phyloP scores from a whole-genome alignment of 2,113 vertebrate species.

The Hepsetus odoe region DNA sequence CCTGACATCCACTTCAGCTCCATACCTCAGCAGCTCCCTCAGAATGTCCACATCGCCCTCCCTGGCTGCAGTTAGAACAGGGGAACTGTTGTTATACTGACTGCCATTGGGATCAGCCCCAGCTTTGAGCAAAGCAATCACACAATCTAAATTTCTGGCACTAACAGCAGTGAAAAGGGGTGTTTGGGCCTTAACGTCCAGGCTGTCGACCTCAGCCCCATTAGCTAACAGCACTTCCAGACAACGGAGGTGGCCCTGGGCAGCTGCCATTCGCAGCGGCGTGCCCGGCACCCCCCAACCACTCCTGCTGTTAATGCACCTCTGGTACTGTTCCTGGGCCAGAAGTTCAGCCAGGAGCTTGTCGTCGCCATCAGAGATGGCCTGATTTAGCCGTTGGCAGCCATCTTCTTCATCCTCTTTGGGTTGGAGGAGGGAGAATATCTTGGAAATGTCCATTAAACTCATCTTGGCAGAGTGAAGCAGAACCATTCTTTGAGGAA shows the following conservation, averaged over 20 bases:
- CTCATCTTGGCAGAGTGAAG: conserved; percentile 77
- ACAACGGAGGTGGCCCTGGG: conserved; percentile 80
- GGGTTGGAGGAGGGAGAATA: conserved; percentile 91
- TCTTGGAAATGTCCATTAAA: conserved; percentile 92
- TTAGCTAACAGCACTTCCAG: conserved; percentile 84
- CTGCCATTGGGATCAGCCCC: conserved; percentile 87
- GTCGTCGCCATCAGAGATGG: conserved; percentile 77
- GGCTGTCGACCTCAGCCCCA: conserved; percentile 76
- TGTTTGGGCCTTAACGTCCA: conserved; percentile 80
- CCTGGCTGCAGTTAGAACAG: conserved; percentile 83
- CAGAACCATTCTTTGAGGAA: conserved; percentile 60
- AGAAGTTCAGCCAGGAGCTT: conserved; percentile 78
- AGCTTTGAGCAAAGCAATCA: conserved; percentile 71
- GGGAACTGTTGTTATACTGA: conserved; percentile 88
- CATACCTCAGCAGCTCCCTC: conserved; percentile 80
- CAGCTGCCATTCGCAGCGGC: conserved; percentile 84
- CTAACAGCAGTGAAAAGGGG: conserved; percentile 78
- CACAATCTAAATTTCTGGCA: conserved; percentile 76
- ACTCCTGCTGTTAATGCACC: conserved; percentile 84
- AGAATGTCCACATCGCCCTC: conserved; percentile 83
- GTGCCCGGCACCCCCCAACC: conserved; percentile 91
- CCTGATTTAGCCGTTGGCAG: conserved; percentile 77
- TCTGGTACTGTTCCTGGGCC: conserved; percentile 82
- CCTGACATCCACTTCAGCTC: conserved; percentile 76
- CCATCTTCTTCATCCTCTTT: conserved; percentile 69